Percentiles rank a stretch among this genome's conserved stretches.
phyloP scores from a whole-genome alignment of 1,140 invertebrate genomes.

The Cotesia chilonis region DNA sequence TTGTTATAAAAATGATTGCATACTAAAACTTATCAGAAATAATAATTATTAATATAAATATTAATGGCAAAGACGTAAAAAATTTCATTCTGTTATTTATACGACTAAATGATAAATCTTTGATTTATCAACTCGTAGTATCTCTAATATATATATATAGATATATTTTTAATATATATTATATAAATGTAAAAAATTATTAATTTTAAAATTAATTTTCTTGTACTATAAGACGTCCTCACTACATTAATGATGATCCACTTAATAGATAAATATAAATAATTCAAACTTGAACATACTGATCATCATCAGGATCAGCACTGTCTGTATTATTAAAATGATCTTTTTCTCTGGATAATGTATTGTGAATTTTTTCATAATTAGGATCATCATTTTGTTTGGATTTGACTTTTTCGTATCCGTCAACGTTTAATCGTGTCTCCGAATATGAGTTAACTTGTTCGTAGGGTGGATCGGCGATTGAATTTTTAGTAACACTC shows the following conservation, averaged over 20 bases:
- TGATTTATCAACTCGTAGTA: no score
- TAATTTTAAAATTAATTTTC: not conserved
- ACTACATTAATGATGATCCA: not conserved
- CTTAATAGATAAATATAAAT: not conserved
- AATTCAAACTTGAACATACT: slow-evolving; percentile 58
- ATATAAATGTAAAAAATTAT: slow-evolving; percentile 3
- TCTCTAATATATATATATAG: no score
- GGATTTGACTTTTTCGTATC: slow-evolving; percentile 55
- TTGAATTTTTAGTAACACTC: slow-evolving; percentile 45
- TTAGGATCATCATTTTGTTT: slow-evolving; percentile 44
- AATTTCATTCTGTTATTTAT: not conserved
- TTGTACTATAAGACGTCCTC: slow-evolving; percentile 18
- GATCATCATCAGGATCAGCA: slow-evolving; percentile 57
- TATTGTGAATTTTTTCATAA: slow-evolving; percentile 42
- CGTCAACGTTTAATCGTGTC: slow-evolving; percentile 35
- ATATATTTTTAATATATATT: not conserved
- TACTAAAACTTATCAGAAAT: not conserved
- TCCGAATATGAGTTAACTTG: slow-evolving; percentile 54
- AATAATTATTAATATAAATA: not conserved
- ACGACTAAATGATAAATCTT: not conserved
- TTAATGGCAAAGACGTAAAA: slow-evolving; percentile 10
- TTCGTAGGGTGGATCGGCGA: slow-evolving; percentile 64
- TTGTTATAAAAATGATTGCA: slow-evolving; percentile 13
- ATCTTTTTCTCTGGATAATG: slow-evolving; percentile 25
- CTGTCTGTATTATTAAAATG: slow-evolving; percentile 37